Evolutionary conservation across 2,888 invertebrate species (phyloP), one percentile per base, ranked within the genome.

Genomic region (Pandemis heparana): DNA sequence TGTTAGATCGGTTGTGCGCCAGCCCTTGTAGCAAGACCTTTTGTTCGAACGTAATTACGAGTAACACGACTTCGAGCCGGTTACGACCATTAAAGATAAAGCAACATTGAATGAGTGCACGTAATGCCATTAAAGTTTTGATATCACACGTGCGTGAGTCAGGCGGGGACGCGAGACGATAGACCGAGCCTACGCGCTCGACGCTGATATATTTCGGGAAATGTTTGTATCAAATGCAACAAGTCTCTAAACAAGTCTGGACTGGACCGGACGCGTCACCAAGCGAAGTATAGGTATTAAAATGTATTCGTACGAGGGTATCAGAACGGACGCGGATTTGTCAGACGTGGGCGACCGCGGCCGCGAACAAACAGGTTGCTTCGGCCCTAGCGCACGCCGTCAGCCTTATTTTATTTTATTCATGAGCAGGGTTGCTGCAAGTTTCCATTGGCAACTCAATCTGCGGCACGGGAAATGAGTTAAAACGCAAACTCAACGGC

Each of bases 301-400:
- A 75, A 78, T 78, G 77, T 75, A 75, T 76, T 77, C 77, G 76
- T 76, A 66, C 77, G 71, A 80, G 82, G 80, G 81, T 78, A 81
- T 81, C 78, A 82, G 81, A 84, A 83, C 83, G 83, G 83, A 87
- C 87, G 91, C 89, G 89, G 94, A 91, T 93, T 94, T 93, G 92
- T 91, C 86, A 88, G 89, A 88, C 90, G 93, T 92, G 85, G 92
- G 92, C 89, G 90, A 85, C 78, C 83, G 80, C 84, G 87, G 87
- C 84, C 86, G 85, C 88, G 79, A 82, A 88, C 87, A 91, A 94
- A 94, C 94, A 91, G 92, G 94, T 94, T 94, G 89, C 83, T 84
- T 83, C 85, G 87, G 88, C 85, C 86, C 89, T 88, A 88, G 89
- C 90, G 84, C 87, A 84, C 85, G 84, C 83, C 81, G 76, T 62